Percentiles rank a stretch among this genome's conserved stretches.
These are phyloP conservation scores for Sialis lutaria DNA, from an alignment of 2,888 invertebrate genomes.

Conservation along the genomic window DNA sequence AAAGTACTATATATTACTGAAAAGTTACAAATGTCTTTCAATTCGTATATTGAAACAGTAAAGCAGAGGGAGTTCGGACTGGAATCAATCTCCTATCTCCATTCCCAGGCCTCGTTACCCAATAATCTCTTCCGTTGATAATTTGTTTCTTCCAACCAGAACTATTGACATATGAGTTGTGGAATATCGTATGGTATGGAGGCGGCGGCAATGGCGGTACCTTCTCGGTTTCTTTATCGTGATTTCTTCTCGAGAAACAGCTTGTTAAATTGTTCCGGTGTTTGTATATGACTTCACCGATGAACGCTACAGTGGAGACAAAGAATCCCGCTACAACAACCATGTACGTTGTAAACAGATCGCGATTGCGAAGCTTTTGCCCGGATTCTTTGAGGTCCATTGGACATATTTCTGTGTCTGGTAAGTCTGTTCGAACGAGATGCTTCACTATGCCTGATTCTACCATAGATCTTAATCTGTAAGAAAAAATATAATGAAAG, in stretches of 20 bases:
- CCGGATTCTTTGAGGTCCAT: conserved; percentile 66
- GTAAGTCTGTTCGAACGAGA: conserved; percentile 41
- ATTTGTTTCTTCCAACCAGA: conserved; percentile 26
- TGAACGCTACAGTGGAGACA: conserved; percentile 43
- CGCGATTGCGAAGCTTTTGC: conserved; percentile 54
- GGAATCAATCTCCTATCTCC: conserved; percentile 56
- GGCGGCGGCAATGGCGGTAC: conserved; percentile 36
- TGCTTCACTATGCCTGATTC: conserved; percentile 62
- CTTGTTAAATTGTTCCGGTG: conserved; percentile 1
- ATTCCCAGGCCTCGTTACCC: conserved; percentile 39
- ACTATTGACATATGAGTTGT: conserved; percentile 19
- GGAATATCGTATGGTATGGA: conserved; percentile 43
- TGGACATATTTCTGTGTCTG: conserved; percentile 64
- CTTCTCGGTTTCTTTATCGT: conserved; percentile 2
- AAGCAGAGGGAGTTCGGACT: conserved; percentile 55
- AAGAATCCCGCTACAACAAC: conserved; percentile 54
- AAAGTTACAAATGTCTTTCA: too few relatives aligned
- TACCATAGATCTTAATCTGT: conserved; percentile 46
- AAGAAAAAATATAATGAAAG: conserved; percentile 12
- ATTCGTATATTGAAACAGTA: conserved; percentile 44
- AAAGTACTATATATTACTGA: too few relatives aligned
- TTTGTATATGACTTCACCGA: conserved; percentile 35
- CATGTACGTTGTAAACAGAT: conserved; percentile 63
- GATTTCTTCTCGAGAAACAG: conserved; percentile 3
- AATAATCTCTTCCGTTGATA: conserved; percentile 64